These are phyloP conservation scores for Rhopalosiphum maidis DNA, from an alignment of 1,140 invertebrate species.

Conservation along the genomic window DNA sequence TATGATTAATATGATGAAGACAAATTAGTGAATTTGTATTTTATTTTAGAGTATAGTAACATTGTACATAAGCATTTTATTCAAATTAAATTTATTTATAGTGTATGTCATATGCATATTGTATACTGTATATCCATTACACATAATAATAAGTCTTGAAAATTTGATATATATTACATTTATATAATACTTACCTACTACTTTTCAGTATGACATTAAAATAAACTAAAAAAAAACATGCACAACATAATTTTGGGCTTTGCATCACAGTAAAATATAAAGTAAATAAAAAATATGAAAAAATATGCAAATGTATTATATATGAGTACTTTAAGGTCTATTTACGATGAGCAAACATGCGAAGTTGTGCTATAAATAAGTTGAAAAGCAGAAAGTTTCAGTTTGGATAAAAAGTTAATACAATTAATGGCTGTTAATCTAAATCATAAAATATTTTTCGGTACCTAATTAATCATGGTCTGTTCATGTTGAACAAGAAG, in stretches of 20 bases:
- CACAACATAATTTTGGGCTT: background rate
- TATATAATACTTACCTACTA: background rate
- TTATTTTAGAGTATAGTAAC: background rate
- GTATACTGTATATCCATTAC: too few relatives aligned
- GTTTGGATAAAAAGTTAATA: conserved; percentile 30
- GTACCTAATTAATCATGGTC: background rate
- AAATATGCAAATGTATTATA: conserved; percentile 36
- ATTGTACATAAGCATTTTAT: background rate
- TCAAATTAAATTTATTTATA: background rate
- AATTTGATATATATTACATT: background rate
- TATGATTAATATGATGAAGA: background rate
- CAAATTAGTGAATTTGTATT: background rate
- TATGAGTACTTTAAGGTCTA: background rate
- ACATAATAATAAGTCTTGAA: background rate
- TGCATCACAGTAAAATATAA: background rate
- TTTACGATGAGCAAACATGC: conserved; percentile 40
- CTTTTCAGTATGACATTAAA: background rate
- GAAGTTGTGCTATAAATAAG: background rate
- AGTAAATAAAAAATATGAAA: conserved; percentile 21
- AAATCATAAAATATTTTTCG: conserved; percentile 17
- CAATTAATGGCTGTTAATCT: background rate
- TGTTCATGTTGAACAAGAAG: background rate
- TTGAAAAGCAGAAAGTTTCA: conserved; percentile 16
- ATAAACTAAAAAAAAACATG: conserved; percentile 23
- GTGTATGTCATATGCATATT: too few relatives aligned